These are phyloP conservation scores for Manis javanica DNA, from an alignment of 2,797 vertebrate species.

Conservation along the genomic window DNA sequence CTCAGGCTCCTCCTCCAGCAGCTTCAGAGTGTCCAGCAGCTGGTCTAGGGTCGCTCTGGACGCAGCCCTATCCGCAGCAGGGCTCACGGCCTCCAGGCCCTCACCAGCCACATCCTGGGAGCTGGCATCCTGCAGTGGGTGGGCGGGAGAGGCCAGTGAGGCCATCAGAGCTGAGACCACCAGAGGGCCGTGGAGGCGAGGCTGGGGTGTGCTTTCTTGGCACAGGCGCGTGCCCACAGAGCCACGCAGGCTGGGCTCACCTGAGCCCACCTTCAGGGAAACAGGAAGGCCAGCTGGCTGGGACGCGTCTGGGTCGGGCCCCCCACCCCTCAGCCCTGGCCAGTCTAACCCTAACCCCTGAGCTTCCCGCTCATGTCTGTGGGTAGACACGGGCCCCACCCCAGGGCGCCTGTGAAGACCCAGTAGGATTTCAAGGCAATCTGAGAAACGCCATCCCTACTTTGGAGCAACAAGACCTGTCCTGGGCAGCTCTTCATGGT, in stretches of 20 bases:
- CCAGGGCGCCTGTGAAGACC: neutral
- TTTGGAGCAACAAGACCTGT: neutral
- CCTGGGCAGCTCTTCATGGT: neutral
- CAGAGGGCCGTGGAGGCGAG: fast-evolving
- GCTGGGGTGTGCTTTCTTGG: fast-evolving
- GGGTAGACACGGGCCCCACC: too few relatives aligned
- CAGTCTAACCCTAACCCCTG: neutral
- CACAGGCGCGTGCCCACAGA: fast-evolving
- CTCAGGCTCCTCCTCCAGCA: constrained; percentile 94
- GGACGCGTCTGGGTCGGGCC: neutral
- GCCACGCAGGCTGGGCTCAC: fast-evolving
- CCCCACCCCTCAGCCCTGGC: too few relatives aligned
- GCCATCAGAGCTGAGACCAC: neutral
- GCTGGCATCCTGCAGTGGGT: constrained; percentile 83
- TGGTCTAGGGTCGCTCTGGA: constrained; percentile 92
- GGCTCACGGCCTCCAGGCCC: constrained; percentile 83
- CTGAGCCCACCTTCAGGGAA: neutral
- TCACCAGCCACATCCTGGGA: constrained; percentile 85
- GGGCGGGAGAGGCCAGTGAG: fast-evolving
- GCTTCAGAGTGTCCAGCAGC: constrained; percentile 93
- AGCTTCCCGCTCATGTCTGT: neutral
- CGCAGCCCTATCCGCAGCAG: constrained; percentile 83
- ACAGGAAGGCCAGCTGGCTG: neutral
- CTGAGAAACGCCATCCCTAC: fast-evolving
- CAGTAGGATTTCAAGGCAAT: fast-evolving